Evolutionary conservation across 92 coral and sea anemone genomes (phyloP), one percentile per base, ranked within the genome.

Genomic region (Porites evermanni): DNA sequence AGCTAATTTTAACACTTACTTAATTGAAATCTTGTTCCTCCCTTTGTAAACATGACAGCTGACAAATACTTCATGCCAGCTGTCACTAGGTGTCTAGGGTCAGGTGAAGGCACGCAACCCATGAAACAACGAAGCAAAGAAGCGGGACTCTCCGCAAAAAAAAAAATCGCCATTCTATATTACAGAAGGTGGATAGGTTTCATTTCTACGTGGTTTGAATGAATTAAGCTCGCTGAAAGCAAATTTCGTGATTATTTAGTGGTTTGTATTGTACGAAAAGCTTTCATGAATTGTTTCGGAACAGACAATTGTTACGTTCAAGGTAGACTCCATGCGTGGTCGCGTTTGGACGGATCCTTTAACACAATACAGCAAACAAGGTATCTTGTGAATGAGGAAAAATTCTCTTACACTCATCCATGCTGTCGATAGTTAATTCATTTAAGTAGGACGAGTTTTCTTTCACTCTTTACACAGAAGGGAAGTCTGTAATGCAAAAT

Each of bases 31-130:
- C 76, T 80, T 80, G 85, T 80, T 23, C 67, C 67, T 67, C 69
- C 75, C 76, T 67, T 80, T 67, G 85, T 67, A 70, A 81, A 81
- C 86, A 81, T 81, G 86, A 81, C 86, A 81, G 86, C 17, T 81
- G 86, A 81, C 86, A 81, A 56, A 77, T 10, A 21, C 32, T 5
- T 32, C 70, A 70, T 26, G 52, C 11, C 53, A 81, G 69, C 77
- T 81, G 68, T 69, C 69, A 8, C 17, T 52, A 51, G 51, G 5
- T 44, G 75, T 81, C 67, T 70, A 52, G 0, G 67, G n/a, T n/a
- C 76, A 29, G 9, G 47, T 51, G 11, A 19, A 29, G 18, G 53
- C 84, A 68, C 83, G 83, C 83, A 64, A 79, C n/a, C 50, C 20
- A 8, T 67, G 12, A 67, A 24, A 26, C 47, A 12, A 20, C 44